Evolutionary conservation across 2,797 vertebrate genomes (phyloP).

Genomic region (Alauda arvensis): DNA sequence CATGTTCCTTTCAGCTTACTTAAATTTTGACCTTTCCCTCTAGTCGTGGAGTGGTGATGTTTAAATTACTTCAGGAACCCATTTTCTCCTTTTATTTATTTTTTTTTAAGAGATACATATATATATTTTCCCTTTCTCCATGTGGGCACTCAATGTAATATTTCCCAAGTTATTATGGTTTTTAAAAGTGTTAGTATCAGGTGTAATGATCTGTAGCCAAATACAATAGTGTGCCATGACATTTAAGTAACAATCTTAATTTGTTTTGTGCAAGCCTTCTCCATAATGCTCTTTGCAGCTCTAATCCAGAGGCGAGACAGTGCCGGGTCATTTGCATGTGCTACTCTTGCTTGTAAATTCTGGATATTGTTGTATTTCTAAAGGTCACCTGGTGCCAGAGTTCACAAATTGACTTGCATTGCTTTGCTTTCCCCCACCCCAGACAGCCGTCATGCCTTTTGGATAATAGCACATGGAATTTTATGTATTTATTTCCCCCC

Average conservation of each 20-base stretch:
- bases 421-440: conserved; percentile 53
- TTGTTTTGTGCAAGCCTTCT: conserved; percentile 84
- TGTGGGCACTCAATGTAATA: conserved; percentile 81
- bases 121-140: conserved; percentile 65
- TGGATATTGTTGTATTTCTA: conserved; percentile 82
- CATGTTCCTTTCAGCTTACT: conserved; percentile 78
- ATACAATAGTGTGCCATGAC: conserved; percentile 97
- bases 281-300: conserved; percentile 73
- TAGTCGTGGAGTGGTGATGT: conserved; percentile 69
- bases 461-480: conserved; percentile 79
- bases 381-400: conserved; percentile 94
- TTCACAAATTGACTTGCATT: conserved; percentile 94
- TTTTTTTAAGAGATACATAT: conserved; percentile 42
- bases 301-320: conserved; percentile 68
- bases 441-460: conserved; percentile 78
- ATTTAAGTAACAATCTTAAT: conserved; percentile 98
- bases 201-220: conserved; percentile 99
- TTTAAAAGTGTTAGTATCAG: conserved; percentile 89
- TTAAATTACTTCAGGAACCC: conserved; percentile 78
- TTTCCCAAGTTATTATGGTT: conserved; percentile 96
- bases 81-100: conserved; percentile 65
- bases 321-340: conserved; percentile 82
- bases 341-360: conserved; percentile 80
- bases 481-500: background rate
- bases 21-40: conserved; percentile 80